Conservation (phyloP, 2,888 invertebrate species). For the Geotrupes spiniger region DNA sequence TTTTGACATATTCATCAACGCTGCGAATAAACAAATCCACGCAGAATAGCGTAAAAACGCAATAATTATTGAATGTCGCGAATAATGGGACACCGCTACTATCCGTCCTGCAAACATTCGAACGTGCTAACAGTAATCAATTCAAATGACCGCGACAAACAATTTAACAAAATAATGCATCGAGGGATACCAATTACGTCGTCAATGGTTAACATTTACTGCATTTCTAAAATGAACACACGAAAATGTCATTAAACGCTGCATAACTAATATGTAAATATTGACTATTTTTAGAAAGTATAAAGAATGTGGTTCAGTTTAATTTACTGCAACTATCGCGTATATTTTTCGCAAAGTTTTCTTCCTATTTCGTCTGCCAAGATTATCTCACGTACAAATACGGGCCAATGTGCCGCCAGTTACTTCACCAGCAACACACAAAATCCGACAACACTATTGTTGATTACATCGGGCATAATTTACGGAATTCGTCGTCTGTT, state of each 20-base stretch:
- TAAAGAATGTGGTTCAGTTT: conserved; percentile 23
- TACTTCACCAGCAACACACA: neutral
- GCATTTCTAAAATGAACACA: neutral
- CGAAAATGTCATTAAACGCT: conserved; percentile 6
- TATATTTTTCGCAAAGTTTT: conserved; percentile 19
- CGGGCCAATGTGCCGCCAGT: conserved; percentile 1
- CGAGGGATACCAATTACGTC: conserved; percentile 15
- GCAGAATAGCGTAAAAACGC: neutral
- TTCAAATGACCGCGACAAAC: conserved; percentile 35
- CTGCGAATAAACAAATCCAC: too few species aligned
- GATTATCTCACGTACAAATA: conserved; percentile 19
- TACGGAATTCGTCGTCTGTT: too few species aligned
- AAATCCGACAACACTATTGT: neutral
- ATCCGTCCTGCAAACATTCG: conserved; percentile 35
- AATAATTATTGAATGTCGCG: conserved; percentile 10
- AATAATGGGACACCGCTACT: conserved; percentile 29
- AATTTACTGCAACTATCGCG: conserved; percentile 19
- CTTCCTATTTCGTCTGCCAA: conserved; percentile 23
- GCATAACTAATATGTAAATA: conserved; percentile 26
- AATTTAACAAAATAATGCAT: conserved; percentile 24
- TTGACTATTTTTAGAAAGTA: conserved; percentile 32
- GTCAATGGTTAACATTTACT: conserved; percentile 10
- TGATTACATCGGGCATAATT: neutral
- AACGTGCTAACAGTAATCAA: conserved; percentile 29
- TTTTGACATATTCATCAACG: too few species aligned